Conservation (phyloP, 1,140 invertebrate genomes). For the Theocolax elegans region DNA sequence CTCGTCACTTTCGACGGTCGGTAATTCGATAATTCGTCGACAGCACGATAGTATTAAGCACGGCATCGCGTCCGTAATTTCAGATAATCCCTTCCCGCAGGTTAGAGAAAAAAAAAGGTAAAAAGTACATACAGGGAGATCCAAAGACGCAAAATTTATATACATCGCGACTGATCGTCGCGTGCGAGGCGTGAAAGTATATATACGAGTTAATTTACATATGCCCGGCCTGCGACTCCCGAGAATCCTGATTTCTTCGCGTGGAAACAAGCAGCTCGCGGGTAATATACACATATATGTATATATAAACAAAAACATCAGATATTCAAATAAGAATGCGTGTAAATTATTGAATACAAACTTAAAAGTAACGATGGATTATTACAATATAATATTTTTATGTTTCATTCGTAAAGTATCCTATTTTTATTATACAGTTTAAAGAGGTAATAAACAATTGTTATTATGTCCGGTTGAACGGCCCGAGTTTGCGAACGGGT, state of each 20-base stretch:
- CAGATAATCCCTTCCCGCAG: neutral
- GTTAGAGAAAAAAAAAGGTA: neutral
- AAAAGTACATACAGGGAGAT: no score
- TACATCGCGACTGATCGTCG: slow-evolving; percentile 1
- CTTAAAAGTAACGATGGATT: no score
- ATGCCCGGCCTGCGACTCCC: no score
- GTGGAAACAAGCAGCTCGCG: slow-evolving; percentile 6
- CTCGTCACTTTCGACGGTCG: neutral
- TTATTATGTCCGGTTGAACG: no score
- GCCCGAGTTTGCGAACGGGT: no score
- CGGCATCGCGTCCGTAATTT: neutral
- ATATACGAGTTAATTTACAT: slow-evolving; percentile 29
- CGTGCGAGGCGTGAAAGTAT: slow-evolving; percentile 33
- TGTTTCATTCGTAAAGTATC: no score
- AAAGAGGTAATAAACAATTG: no score
- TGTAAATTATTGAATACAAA: no score
- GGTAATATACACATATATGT: no score
- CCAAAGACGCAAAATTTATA: no score
- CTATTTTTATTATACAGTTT: no score
- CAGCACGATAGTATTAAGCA: neutral
- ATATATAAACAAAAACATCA: slow-evolving; percentile 2
- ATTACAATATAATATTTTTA: no score
- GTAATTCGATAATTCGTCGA: slow-evolving; percentile 7
- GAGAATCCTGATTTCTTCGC: neutral
- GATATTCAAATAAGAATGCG: slow-evolving; percentile 9